A percentile compares a stretch with the other conserved stretches of the same genome.
Conservation (phyloP, 2,888 invertebrate species). For the Kryphioiulus occultus region DNA sequence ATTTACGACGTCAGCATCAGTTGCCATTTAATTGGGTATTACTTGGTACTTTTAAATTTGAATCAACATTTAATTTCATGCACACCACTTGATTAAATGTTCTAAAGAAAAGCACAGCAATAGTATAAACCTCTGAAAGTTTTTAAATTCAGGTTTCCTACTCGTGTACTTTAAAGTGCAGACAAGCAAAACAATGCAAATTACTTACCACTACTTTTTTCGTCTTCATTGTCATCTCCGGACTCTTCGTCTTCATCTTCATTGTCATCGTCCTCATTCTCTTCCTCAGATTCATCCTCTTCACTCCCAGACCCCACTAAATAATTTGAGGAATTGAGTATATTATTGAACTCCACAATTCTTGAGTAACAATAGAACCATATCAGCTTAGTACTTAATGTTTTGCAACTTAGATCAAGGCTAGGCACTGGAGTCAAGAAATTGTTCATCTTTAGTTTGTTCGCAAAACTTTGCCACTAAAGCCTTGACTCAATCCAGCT, state of each 20-base stretch:
- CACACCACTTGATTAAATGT: no score
- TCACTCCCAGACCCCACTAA: slow-evolving; percentile 55
- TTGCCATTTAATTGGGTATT: no score
- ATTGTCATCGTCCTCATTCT: slow-evolving; percentile 54
- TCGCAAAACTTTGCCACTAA: neutral
- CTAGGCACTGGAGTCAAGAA: no score
- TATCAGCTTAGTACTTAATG: neutral
- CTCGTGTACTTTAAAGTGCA: no score
- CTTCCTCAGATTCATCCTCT: slow-evolving; percentile 55
- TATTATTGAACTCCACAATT: neutral
- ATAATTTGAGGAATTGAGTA: neutral
- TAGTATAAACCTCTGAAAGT: no score
- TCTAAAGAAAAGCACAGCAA: no score
- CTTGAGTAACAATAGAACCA: neutral
- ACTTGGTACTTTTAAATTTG: no score
- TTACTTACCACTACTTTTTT: slow-evolving; percentile 49
- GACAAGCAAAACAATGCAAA: neutral
- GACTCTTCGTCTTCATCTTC: slow-evolving; percentile 51
- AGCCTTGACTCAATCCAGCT: neutral
- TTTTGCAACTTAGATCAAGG: neutral
- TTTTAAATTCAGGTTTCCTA: no score
- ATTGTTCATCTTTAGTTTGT: neutral
- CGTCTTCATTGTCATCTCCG: slow-evolving; percentile 51
- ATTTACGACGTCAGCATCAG: neutral
- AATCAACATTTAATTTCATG: no score